Percentiles rank a stretch among this genome's conserved stretches.
phyloP scores from a whole-genome alignment of 2,113 vertebrate species.

The Alethe castanea region DNA sequence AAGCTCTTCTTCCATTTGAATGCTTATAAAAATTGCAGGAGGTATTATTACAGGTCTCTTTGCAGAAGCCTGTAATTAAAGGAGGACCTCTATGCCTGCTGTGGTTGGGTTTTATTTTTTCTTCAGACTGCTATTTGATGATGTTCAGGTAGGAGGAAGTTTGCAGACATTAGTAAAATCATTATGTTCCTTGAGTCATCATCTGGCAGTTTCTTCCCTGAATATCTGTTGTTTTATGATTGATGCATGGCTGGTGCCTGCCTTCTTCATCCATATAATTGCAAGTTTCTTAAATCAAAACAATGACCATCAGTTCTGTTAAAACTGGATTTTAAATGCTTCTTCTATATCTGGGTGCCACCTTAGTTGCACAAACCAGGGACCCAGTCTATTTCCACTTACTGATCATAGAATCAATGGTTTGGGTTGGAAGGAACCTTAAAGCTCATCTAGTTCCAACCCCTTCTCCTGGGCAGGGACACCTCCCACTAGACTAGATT shows the following conservation, averaged over 20 bases:
- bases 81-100: not conserved
- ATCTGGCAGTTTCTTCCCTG: not conserved
- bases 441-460: not conserved
- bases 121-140: not conserved
- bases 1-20: not conserved
- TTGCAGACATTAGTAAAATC: not conserved
- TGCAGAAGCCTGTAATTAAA: conserved; percentile 10
- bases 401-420: not conserved
- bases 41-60: not conserved
- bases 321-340: not conserved
- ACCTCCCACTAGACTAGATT: not conserved
- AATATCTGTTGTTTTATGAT: not conserved
- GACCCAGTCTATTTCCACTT: not conserved
- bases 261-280: not conserved
- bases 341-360: not conserved
- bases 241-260: not conserved
- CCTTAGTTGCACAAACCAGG: not conserved
- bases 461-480: not conserved
- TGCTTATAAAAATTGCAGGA: not conserved
- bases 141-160: not conserved
- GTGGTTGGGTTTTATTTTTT: not conserved
- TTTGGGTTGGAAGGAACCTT: not conserved
- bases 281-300: not conserved
- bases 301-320: not conserved
- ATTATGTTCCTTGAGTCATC: not conserved